Evolutionary conservation across 2,888 invertebrate genomes (phyloP).

Genomic region (Nomada ruficornis): DNA sequence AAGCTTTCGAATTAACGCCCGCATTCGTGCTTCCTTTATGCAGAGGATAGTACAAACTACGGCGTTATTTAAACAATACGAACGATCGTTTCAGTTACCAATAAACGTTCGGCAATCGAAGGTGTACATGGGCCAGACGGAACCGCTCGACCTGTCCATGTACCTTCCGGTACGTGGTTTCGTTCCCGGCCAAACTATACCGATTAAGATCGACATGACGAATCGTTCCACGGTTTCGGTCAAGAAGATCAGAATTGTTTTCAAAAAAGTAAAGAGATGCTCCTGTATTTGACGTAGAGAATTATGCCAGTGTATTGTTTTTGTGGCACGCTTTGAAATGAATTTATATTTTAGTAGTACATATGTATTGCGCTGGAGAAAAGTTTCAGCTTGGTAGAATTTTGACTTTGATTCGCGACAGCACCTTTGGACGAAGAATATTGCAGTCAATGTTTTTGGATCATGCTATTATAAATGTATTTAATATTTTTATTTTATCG

Average conservation of each 20-base stretch:
- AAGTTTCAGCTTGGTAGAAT: not conserved
- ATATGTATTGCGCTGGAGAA: not conserved
- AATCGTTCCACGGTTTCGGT: conserved; percentile 77
- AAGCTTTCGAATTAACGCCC: conserved; percentile 8
- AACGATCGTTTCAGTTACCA: conserved; percentile 71
- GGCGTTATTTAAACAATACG: not conserved
- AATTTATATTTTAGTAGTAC: not conserved
- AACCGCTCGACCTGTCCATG: conserved; percentile 76
- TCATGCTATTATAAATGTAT: conserved; percentile 9
- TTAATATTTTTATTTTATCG: conserved; percentile 5
- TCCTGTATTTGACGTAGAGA: too few relatives aligned
- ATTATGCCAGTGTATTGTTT: not conserved
- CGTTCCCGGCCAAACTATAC: conserved; percentile 82
- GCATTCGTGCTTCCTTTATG: not conserved
- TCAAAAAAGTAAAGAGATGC: conserved; percentile 75
- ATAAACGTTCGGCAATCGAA: conserved; percentile 75
- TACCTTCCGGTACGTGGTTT: conserved; percentile 80
- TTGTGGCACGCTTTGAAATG: conserved; percentile 1
- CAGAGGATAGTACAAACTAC: not conserved
- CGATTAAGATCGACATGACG: conserved; percentile 76
- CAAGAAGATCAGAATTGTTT: conserved; percentile 76
- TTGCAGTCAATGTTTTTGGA: conserved; percentile 28
- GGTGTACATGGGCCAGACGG: conserved; percentile 77
- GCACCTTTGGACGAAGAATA: conserved; percentile 12
- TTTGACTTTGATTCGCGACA: not conserved